Evolutionary conservation across 2,888 invertebrate species (phyloP), one percentile per base, ranked within the genome.

Genomic region (Drosophila flavopinicola): DNA sequence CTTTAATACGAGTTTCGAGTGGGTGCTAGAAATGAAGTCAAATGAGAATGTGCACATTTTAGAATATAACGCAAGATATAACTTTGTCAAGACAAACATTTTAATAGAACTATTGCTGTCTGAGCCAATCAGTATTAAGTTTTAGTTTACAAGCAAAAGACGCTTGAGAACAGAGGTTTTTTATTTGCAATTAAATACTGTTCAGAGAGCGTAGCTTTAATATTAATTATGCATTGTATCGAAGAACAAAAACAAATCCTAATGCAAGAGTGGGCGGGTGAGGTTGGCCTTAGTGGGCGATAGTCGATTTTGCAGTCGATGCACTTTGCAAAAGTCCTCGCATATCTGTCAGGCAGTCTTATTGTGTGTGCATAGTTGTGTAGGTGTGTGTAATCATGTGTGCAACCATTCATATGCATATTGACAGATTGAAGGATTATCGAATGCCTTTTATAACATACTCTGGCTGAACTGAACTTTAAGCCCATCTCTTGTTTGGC

Each of bases 361-460:
- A 45, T 67, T 60, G 35, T 20, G 24, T 32, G 20, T 30, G 10
- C 13, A 33, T 23, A 11, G 32, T 24, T 17, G 42, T 52, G 24
- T 45, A 11, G 44, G 51, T 47, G 44, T 32, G 45, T 71, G 58
- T 67, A 69, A 65, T 73, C 69, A 65, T 65, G 51, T 69, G 73
- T 73, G 69, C 60, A 65, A 54, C 54, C 69, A 66, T 68, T 66
- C 61, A 70, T 60, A 73, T 52, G 64, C 53, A 76, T 82, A 82
- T 80, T 84, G 80, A 84, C 85, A 80, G 73, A 82, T 78, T 84
- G 85, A 80, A 69, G 80, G 80, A 82, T 82, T 82, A 80, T 80
- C 78, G 61, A 82, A 75, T 84, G 80, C 80, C 73, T 73, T 71
- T 73, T 66, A 68, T 48, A 68, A 63, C 68, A 65, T 60, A 56